A percentile compares a stretch with the other conserved stretches of the same genome.
Evolutionary conservation across 2,797 vertebrate genomes (phyloP).

Genomic region (Paratrypauchen microcephalus): DNA sequence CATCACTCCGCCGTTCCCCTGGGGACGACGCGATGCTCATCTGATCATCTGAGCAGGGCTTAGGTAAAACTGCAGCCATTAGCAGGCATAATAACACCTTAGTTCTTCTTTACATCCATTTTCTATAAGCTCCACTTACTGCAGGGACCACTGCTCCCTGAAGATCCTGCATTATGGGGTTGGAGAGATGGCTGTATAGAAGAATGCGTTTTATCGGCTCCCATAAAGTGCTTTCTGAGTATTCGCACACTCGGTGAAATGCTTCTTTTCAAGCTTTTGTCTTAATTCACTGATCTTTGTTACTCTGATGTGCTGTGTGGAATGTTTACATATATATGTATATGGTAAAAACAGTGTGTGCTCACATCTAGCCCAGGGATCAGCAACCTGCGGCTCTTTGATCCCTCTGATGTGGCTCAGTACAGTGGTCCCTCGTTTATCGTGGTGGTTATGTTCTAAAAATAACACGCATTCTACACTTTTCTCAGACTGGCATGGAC

Average conservation of each 20-base stretch:
- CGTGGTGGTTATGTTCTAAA: too few relatives aligned
- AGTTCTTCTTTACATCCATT: background rate
- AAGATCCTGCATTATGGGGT: background rate
- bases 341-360: background rate
- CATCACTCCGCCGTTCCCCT: background rate
- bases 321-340: background rate
- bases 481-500: too few relatives aligned
- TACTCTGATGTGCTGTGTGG: background rate
- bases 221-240: constrained; percentile 6
- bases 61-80: constrained; percentile 9
- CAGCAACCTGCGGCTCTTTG: too few relatives aligned
- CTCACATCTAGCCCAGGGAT: too few relatives aligned
- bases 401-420: too few relatives aligned
- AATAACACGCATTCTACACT: too few relatives aligned
- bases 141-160: background rate
- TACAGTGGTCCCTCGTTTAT: too few relatives aligned
- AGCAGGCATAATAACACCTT: constrained; percentile 4
- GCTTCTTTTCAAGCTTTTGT: background rate
- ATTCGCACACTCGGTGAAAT: constrained; percentile 10
- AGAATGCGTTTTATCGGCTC: background rate
- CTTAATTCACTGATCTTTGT: background rate
- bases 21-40: background rate
- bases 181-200: background rate
- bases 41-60: background rate
- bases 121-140: constrained; percentile 4